phyloP scores from a whole-genome alignment of 2,888 invertebrate species.

The Piscicola geometra region DNA sequence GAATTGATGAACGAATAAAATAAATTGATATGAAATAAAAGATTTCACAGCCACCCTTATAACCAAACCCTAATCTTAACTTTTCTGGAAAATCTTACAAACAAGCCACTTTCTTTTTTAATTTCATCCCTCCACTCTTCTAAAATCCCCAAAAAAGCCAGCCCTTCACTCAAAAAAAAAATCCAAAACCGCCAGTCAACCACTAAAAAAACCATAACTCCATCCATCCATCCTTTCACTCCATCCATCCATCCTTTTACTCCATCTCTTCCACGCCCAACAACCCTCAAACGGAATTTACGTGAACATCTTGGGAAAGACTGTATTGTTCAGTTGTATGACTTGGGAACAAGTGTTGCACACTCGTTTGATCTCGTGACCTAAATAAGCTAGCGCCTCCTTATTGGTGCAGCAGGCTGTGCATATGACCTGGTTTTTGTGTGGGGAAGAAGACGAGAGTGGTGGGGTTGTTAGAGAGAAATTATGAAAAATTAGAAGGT shows the following conservation, averaged over 20 bases:
- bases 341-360: slow-evolving; percentile 14
- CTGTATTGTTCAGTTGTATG: neutral
- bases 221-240: neutral
- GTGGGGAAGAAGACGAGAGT: neutral
- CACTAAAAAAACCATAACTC: neutral
- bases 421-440: slow-evolving; percentile 19
- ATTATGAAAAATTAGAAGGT: neutral
- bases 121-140: no score
- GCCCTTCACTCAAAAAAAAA: no score
- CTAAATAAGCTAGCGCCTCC: slow-evolving; percentile 1
- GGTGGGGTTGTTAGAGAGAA: neutral
- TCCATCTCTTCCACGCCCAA: neutral
- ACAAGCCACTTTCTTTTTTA: no score
- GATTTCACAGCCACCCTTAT: no score
- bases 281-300: neutral
- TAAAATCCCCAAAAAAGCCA: no score
- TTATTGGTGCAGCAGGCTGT: slow-evolving; percentile 10
- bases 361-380: slow-evolving; percentile 25
- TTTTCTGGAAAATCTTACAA: no score
- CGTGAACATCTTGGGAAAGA: slow-evolving; percentile 16
- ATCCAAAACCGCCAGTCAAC: no score
- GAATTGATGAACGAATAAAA: no score
- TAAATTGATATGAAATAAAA: no score
- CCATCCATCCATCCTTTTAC: neutral
- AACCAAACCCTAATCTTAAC: no score